phyloP scores from a whole-genome alignment of 2,888 invertebrate species.

The Ophioninae sp. region DNA sequence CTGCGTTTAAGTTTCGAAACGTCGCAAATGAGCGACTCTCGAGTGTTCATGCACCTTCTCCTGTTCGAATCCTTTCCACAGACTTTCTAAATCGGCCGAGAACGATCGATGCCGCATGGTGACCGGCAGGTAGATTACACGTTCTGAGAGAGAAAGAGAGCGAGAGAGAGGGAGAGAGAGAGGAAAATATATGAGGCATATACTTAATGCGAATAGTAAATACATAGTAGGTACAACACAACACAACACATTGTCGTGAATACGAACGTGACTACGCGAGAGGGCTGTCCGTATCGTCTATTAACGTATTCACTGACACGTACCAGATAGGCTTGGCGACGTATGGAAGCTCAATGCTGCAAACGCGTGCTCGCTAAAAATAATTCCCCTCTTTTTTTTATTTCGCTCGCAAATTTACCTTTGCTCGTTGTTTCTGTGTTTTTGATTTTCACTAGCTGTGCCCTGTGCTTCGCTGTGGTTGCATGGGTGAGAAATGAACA shows the following conservation, averaged over 20 bases:
- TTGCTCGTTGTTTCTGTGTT: no score
- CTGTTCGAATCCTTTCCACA: conserved; percentile 52
- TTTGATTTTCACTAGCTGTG: no score
- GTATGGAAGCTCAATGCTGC: not conserved
- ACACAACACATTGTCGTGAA: conserved; percentile 43
- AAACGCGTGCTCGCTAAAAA: no score
- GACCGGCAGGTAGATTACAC: conserved; percentile 31
- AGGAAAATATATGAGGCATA: not conserved
- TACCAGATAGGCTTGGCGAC: conserved; percentile 34
- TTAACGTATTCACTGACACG: conserved; percentile 55
- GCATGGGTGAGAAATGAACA: no score
- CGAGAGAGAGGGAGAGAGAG: conserved; percentile 5
- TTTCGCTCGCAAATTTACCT: no score
- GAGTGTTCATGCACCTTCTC: conserved; percentile 48
- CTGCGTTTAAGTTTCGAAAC: conserved; percentile 54
- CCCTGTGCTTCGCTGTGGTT: no score
- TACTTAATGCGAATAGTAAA: conserved; percentile 46
- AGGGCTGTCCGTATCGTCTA: conserved; percentile 31
- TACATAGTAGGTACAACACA: conserved; percentile 15
- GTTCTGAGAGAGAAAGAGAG: not conserved
- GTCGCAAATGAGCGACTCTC: conserved; percentile 31
- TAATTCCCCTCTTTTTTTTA: no score
- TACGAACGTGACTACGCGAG: conserved; percentile 54
- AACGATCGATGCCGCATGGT: conserved; percentile 50
- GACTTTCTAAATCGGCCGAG: conserved; percentile 60